Conservation (phyloP, 1,140 invertebrate genomes). For the Drosophila obscura region DNA sequence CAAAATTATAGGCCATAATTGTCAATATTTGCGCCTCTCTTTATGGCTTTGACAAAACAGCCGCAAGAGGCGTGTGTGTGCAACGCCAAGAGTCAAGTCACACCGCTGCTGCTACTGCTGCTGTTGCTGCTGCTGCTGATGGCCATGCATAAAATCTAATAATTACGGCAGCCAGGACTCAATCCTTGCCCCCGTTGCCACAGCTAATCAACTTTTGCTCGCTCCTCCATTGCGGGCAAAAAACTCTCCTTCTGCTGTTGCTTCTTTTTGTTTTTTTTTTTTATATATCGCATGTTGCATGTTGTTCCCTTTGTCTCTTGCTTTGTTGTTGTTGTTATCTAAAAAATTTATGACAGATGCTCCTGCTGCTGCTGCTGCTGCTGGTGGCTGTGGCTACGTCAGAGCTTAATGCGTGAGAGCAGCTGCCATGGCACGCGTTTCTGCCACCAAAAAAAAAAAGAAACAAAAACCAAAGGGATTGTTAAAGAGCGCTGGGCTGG, state of each 20-base stretch:
- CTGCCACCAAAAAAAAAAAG: constrained; percentile 17
- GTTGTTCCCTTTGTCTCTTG: constrained; percentile 4
- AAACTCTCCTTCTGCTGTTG: constrained; percentile 11
- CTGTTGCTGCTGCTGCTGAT: neutral
- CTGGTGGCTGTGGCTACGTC: constrained; percentile 4
- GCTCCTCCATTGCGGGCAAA: constrained; percentile 34
- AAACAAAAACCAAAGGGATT: neutral
- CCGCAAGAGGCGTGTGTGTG: constrained; percentile 11
- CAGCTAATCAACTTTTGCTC: constrained; percentile 65
- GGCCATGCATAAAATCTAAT: constrained; percentile 74
- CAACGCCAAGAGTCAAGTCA: constrained; percentile 6
- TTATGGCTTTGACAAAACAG: constrained; percentile 42
- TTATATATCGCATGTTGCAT: constrained; percentile 25
- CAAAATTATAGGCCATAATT: constrained; percentile 80
- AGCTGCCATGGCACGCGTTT: constrained; percentile 72
- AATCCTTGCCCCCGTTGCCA: constrained; percentile 42
- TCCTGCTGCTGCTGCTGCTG: constrained; percentile 26
- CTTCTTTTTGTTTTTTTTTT: constrained; percentile 36
- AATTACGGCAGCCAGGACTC: constrained; percentile 62
- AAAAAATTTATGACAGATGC: constrained; percentile 73
- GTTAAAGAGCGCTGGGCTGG: neutral
- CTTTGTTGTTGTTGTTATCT: constrained; percentile 41
- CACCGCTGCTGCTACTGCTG: neutral
- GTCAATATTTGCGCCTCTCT: constrained; percentile 70
- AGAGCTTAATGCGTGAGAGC: constrained; percentile 70